Evolutionary conservation across 2,888 invertebrate genomes (phyloP).

Genomic region (Sabellastarte sp.): DNA sequence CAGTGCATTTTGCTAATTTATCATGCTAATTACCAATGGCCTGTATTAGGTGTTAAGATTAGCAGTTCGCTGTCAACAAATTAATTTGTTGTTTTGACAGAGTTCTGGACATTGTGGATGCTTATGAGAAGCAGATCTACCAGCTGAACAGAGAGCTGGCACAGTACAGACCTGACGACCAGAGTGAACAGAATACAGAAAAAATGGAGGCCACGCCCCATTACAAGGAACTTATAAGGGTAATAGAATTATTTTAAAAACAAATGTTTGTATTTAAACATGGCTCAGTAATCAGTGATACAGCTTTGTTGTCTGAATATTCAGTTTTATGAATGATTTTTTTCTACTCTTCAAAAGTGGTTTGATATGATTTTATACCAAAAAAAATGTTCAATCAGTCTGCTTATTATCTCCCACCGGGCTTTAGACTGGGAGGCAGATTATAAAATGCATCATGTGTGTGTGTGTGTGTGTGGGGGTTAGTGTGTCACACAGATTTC

Average conservation of each 20-base stretch:
- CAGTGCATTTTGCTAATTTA: too few species aligned
- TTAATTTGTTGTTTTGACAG: not conserved
- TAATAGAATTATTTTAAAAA: not conserved
- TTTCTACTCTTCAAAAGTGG: too few species aligned
- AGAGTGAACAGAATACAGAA: not conserved
- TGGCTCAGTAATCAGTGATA: not conserved
- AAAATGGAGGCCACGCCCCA: not conserved
- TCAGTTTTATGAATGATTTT: not conserved
- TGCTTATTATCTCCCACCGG: too few species aligned
- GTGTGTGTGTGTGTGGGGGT: too few species aligned
- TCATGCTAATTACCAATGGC: too few species aligned
- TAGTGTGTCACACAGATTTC: too few species aligned
- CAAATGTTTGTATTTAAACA: not conserved
- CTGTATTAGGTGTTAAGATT: too few species aligned
- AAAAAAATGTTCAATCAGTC: too few species aligned
- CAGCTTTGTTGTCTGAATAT: not conserved
- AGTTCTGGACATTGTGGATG: not conserved
- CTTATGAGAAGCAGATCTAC: not conserved
- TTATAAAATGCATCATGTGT: too few species aligned
- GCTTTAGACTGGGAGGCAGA: too few species aligned
- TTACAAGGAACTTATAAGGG: not conserved
- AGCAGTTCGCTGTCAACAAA: too few species aligned
- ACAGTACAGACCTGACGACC: not conserved
- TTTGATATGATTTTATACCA: too few species aligned
- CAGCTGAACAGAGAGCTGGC: not conserved